phyloP scores from a whole-genome alignment of 1,140 invertebrate genomes.

The Tetramorium parvispinum region DNA sequence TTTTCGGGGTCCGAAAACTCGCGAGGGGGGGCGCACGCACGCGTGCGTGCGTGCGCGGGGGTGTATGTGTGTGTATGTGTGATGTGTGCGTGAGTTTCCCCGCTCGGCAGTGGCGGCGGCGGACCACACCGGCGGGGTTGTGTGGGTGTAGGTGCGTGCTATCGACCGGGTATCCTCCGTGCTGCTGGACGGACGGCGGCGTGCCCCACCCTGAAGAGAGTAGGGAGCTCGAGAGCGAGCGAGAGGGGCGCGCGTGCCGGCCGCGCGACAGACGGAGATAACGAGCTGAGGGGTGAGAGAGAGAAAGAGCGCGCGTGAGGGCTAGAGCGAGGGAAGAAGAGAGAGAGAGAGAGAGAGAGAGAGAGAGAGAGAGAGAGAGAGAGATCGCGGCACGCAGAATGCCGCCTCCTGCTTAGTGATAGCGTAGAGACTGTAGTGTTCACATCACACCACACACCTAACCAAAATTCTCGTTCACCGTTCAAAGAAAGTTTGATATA shows the following conservation, averaged over 20 bases:
- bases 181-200: conserved; percentile 62
- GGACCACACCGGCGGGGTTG: conserved; percentile 1
- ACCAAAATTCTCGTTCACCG: conserved; percentile 58
- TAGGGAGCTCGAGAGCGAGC: conserved; percentile 54
- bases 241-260: conserved; percentile 6
- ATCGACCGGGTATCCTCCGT: conserved; percentile 78
- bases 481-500: conserved; percentile 47
- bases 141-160: conserved; percentile 74
- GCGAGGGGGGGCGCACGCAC: background rate
- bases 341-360: conserved; percentile 13
- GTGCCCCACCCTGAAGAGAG: conserved; percentile 76
- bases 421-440: conserved; percentile 84
- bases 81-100: conserved; percentile 38
- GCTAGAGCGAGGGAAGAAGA: background rate
- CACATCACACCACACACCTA: conserved; percentile 72
- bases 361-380: conserved; percentile 47
- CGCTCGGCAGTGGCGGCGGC: conserved; percentile 16
- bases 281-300: conserved; percentile 16
- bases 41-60: background rate
- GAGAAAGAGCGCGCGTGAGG: background rate
- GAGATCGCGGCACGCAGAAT: conserved; percentile 76
- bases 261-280: background rate
- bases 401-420: conserved; percentile 82
- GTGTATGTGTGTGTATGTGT: background rate
- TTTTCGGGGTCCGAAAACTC: conserved; percentile 42